A percentile compares a stretch with the other conserved stretches of the same genome.
phyloP scores from a whole-genome alignment of 2,797 vertebrate genomes.

The Anguilla marmorata region DNA sequence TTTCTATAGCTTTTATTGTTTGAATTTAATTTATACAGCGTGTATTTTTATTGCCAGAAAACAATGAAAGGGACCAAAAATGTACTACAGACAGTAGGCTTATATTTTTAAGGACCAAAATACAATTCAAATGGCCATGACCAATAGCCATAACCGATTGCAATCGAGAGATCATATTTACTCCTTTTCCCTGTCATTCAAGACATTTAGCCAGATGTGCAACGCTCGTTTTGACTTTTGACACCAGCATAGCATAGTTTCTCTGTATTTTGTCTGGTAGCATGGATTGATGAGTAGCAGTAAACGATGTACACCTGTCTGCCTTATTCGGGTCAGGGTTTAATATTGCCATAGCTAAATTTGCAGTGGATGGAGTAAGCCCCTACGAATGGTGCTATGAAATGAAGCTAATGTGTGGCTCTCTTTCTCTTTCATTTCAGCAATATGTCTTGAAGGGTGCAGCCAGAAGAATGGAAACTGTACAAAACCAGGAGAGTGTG shows the following conservation, averaged over 20 bases:
- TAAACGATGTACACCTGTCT: not conserved
- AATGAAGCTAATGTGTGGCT: not conserved
- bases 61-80: no score
- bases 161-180: conserved; percentile 21
- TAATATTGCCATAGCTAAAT: not conserved
- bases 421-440: conserved; percentile 61
- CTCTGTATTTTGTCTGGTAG: not conserved
- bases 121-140: no score
- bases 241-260: not conserved
- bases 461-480: conserved; percentile 91
- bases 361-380: not conserved
- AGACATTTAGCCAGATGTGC: not conserved
- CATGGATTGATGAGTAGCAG: not conserved
- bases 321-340: not conserved
- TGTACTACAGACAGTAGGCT: no score
- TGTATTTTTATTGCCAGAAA: no score
- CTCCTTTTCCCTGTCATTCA: conserved; percentile 44
- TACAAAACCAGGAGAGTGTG: conserved; percentile 90
- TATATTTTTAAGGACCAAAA: no score
- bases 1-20: no score
- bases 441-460: conserved; percentile 93
- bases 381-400: not conserved
- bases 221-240: not conserved
- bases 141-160: not conserved
- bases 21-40: no score